These are phyloP conservation scores for Apeira syringaria DNA, from an alignment of 2,888 invertebrate genomes.

Conservation along the genomic window DNA sequence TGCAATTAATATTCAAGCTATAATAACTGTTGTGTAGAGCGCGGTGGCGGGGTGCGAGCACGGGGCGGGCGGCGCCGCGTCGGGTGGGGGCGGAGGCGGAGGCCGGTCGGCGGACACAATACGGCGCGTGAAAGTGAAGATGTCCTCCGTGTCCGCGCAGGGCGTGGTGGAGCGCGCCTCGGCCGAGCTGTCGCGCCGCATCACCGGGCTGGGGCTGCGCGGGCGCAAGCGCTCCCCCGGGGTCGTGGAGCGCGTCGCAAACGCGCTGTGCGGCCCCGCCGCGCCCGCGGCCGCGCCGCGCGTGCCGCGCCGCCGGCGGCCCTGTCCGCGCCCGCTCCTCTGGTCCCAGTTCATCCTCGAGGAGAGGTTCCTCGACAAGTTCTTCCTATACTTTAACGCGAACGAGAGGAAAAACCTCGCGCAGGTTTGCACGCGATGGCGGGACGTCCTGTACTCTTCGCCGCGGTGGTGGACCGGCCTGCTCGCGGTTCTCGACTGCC, in stretches of 20 bases:
- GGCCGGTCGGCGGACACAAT: slow-evolving; percentile 71
- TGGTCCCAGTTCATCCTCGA: slow-evolving; percentile 92
- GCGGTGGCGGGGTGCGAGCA: slow-evolving; percentile 79
- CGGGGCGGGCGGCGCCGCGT: slow-evolving; percentile 57
- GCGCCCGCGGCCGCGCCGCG: slow-evolving; percentile 61
- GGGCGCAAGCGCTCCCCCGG: slow-evolving; percentile 84
- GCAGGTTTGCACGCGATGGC: slow-evolving; percentile 94
- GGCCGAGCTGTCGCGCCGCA: slow-evolving; percentile 94
- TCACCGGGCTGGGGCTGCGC: slow-evolving; percentile 91
- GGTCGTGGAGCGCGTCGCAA: slow-evolving; percentile 94
- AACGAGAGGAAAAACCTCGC: slow-evolving; percentile 91
- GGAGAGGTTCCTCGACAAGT: slow-evolving; percentile 91
- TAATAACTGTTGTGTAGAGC: slow-evolving; percentile 33
- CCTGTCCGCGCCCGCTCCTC: slow-evolving; percentile 83
- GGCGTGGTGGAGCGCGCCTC: slow-evolving; percentile 96
- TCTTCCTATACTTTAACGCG: slow-evolving; percentile 92
- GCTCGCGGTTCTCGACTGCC: slow-evolving; percentile 93
- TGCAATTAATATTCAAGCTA: too few species aligned
- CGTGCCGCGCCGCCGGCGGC: slow-evolving; percentile 70
- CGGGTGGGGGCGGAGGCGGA: slow-evolving; percentile 53
- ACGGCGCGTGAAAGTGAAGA: slow-evolving; percentile 80
- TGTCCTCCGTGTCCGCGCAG: slow-evolving; percentile 94
- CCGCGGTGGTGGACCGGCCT: slow-evolving; percentile 95
- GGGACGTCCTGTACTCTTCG: slow-evolving; percentile 93
- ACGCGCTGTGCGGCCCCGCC: slow-evolving; percentile 91